A percentile compares a stretch with the other conserved stretches of the same genome.
These are phyloP conservation scores for Lytechinus variegatus DNA, from an alignment of 35 echinoderm and acorn worm species.

Conservation along the genomic window DNA sequence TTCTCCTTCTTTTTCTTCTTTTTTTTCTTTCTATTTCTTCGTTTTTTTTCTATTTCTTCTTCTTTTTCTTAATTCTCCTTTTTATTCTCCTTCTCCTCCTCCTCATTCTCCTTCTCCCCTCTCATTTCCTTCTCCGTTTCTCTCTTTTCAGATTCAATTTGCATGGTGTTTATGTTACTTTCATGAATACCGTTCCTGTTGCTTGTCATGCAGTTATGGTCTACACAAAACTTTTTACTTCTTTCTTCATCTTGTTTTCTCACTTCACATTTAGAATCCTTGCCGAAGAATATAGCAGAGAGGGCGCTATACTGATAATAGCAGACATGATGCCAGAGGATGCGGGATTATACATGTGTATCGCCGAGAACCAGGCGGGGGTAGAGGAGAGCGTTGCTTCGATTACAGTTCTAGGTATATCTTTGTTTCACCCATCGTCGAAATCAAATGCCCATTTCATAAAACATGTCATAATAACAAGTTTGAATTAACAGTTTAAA, in stretches of 20 bases:
- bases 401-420: slow-evolving; percentile 74
- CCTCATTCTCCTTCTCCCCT: not conserved
- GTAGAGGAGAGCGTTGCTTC: slow-evolving; percentile 60
- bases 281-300: slow-evolving; percentile 48
- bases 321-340: slow-evolving; percentile 67
- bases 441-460: too few relatives aligned
- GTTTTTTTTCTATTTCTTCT: too few relatives aligned
- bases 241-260: not conserved
- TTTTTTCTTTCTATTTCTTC: too few relatives aligned
- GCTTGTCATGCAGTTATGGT: not conserved
- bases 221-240: not conserved
- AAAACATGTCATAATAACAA: too few relatives aligned
- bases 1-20: too few relatives aligned
- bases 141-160: not conserved
- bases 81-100: not conserved
- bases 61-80: too few relatives aligned
- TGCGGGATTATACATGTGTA: slow-evolving; percentile 77
- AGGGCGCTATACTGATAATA: slow-evolving; percentile 65
- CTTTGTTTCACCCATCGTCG: too few relatives aligned
- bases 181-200: not conserved
- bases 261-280: slow-evolving; percentile 44
- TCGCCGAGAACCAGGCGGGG: slow-evolving; percentile 68
- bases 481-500: too few relatives aligned
- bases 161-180: not conserved
- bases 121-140: not conserved